These are phyloP conservation scores for Vulpes ferrilata DNA, from an alignment of 2,113 vertebrate species.

Conservation along the genomic window DNA sequence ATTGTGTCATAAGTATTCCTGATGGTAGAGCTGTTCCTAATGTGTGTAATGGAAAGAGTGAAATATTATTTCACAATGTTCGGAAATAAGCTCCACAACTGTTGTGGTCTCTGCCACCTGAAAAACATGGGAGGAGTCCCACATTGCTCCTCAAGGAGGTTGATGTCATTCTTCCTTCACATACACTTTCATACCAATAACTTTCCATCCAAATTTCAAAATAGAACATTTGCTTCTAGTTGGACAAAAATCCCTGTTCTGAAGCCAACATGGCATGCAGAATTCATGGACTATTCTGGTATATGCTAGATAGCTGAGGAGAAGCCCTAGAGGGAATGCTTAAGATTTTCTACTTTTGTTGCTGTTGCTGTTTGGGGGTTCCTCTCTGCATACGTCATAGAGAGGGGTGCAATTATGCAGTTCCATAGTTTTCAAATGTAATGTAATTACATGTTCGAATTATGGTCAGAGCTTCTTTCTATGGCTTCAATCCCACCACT, in stretches of 20 bases:
- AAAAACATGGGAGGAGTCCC: not conserved
- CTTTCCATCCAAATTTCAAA: constrained; percentile 59
- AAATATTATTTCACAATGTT: not conserved
- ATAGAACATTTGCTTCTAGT: constrained; percentile 55
- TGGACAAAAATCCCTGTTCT: constrained; percentile 46
- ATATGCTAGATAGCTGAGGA: not conserved
- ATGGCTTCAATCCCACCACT: not conserved
- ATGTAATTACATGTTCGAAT: not conserved
- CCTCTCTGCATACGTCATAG: not conserved
- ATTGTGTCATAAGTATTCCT: not conserved
- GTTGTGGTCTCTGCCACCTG: not conserved
- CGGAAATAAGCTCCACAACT: not conserved
- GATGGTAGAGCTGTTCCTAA: not conserved
- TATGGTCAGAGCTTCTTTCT: constrained; percentile 14
- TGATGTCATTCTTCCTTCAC: constrained; percentile 43
- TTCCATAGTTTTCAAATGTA: not conserved
- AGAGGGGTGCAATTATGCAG: not conserved
- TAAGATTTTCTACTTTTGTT: not conserved
- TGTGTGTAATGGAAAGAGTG: not conserved
- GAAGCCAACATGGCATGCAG: constrained; percentile 57
- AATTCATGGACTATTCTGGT: constrained; percentile 27
- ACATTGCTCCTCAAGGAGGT: not conserved
- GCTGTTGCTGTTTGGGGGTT: not conserved
- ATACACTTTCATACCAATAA: constrained; percentile 36
- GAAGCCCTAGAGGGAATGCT: constrained; percentile 9